Percentiles rank a stretch among this genome's conserved stretches.
Conservation (phyloP, 2,797 vertebrate species). For the Leptoclinus maculatus region DNA sequence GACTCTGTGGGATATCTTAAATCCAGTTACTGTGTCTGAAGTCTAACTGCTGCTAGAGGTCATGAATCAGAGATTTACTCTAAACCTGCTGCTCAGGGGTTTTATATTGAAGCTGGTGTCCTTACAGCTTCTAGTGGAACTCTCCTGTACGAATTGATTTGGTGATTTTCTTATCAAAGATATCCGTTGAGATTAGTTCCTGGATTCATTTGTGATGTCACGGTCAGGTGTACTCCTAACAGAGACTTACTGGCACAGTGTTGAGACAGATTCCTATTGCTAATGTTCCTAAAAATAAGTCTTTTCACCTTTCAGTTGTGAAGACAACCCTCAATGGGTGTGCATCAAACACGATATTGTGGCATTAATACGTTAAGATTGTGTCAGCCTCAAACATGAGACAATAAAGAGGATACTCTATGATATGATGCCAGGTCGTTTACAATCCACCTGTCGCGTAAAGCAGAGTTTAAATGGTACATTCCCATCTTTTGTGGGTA, state of each 20-base stretch:
- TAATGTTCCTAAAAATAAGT: neutral
- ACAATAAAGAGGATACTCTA: neutral
- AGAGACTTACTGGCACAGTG: neutral
- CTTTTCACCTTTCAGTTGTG: neutral
- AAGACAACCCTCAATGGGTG: too few relatives aligned
- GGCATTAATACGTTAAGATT: neutral
- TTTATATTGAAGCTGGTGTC: neutral
- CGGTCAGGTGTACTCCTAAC: neutral
- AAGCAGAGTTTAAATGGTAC: too few relatives aligned
- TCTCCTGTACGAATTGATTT: neutral
- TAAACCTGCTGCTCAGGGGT: neutral
- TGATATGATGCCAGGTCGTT: neutral
- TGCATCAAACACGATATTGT: neutral
- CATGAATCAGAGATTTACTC: neutral
- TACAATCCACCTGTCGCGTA: neutral
- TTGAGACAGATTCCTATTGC: neutral
- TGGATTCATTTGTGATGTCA: neutral
- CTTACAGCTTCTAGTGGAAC: neutral
- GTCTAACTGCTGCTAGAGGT: neutral
- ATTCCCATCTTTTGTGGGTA: too few relatives aligned
- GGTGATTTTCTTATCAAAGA: neutral
- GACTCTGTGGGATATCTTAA: neutral
- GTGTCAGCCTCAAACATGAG: neutral
- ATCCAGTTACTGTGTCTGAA: constrained; percentile 18
- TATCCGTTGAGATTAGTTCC: neutral